Conservation (phyloP, 1,140 invertebrate species). For the Ceratosolen solmsi region DNA sequence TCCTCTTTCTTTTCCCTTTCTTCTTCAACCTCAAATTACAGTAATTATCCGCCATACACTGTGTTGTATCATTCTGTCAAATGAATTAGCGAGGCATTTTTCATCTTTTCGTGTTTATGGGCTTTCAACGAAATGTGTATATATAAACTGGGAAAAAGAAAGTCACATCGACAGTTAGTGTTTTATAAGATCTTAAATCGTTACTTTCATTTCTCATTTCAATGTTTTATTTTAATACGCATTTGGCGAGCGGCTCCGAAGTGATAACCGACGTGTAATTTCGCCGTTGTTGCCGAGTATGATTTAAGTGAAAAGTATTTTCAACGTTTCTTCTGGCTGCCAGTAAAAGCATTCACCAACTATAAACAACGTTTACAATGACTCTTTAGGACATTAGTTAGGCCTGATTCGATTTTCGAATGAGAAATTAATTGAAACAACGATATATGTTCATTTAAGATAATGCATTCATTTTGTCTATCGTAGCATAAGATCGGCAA, state of each 20-base stretch:
- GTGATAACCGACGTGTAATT: neutral
- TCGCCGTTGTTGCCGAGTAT: no score
- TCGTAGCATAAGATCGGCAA: no score
- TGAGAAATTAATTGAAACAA: neutral
- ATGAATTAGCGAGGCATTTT: neutral
- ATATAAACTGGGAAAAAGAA: neutral
- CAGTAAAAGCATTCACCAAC: neutral
- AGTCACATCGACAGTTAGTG: neutral
- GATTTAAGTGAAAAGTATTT: neutral
- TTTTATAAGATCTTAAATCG: neutral
- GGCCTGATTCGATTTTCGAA: neutral
- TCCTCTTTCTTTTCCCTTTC: neutral
- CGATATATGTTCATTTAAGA: neutral
- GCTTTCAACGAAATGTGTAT: conserved; percentile 3
- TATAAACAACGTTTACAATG: neutral
- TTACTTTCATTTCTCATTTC: conserved; percentile 20
- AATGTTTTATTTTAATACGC: neutral
- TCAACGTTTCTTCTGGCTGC: neutral
- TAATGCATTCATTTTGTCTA: no score
- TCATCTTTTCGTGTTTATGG: neutral
- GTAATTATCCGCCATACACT: conserved; percentile 20
- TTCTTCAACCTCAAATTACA: neutral
- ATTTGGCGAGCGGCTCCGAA: neutral
- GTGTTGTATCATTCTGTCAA: neutral
- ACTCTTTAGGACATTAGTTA: neutral